A percentile compares a stretch with the other conserved stretches of the same genome.
phyloP scores from a whole-genome alignment of 2,797 vertebrate genomes.

The Morelia viridis region DNA sequence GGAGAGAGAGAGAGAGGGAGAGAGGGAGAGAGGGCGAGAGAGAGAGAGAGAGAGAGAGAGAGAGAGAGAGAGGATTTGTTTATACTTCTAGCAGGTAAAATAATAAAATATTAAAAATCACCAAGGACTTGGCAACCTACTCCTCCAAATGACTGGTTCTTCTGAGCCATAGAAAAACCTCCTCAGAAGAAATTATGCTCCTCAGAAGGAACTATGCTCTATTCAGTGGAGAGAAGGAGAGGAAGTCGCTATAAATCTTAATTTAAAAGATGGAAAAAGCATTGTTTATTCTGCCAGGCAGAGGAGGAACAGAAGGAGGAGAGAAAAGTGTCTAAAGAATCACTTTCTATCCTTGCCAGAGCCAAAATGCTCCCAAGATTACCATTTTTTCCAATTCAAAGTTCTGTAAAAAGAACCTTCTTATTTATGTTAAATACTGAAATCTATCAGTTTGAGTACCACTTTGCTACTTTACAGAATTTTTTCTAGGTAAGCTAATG shows the following conservation, averaged over 20 bases:
- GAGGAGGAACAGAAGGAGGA: not conserved
- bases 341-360: not conserved
- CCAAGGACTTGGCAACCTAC: not conserved
- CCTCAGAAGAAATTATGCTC: too few species aligned
- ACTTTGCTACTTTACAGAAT: not conserved
- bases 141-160: not conserved
- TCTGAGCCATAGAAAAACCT: not conserved
- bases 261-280: not conserved
- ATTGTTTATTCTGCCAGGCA: not conserved
- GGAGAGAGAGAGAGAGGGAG: too few species aligned
- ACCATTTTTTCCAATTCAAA: not conserved
- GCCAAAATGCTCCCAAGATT: not conserved
- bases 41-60: too few species aligned
- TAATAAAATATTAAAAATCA: too few species aligned
- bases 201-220: not conserved
- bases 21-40: fast-evolving
- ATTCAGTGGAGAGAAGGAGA: not conserved
- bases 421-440: not conserved
- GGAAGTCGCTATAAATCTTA: not conserved
- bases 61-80: not conserved
- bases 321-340: not conserved
- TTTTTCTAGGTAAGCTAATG: not conserved
- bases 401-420: not conserved
- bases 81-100: not conserved
- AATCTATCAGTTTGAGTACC: not conserved